Evolutionary conservation across 2,797 vertebrate genomes (phyloP).

Genomic region (Premnoplex brunnescens): DNA sequence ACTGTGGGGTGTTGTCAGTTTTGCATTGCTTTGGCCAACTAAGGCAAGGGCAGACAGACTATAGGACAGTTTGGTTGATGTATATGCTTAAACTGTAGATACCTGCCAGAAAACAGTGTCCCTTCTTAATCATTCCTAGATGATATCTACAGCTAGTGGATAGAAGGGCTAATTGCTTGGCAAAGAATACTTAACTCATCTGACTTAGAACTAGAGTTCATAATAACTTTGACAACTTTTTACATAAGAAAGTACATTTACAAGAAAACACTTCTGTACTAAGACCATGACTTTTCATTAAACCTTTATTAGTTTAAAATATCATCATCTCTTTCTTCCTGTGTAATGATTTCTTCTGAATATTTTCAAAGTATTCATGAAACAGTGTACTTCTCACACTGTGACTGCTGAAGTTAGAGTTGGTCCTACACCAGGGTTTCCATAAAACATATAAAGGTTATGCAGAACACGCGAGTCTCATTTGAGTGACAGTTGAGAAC

Average conservation of each 20-base stretch:
- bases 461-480: neutral
- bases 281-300: neutral
- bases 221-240: neutral
- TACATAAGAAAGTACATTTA: neutral
- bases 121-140: neutral
- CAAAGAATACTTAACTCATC: neutral
- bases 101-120: neutral
- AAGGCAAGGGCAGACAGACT: neutral
- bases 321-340: neutral
- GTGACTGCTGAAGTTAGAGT: neutral
- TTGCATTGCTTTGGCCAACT: neutral
- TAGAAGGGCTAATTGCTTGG: neutral
- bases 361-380: neutral
- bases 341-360: neutral
- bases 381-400: neutral
- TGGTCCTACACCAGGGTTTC: neutral
- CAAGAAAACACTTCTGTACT: neutral
- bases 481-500: neutral
- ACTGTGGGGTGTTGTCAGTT: neutral
- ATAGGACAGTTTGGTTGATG: neutral
- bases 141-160: neutral
- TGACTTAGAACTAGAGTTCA: neutral
- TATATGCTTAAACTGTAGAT: neutral
- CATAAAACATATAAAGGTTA: neutral
- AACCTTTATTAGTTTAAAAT: neutral